phyloP scores from a whole-genome alignment of 1,140 invertebrate species.

The Drosophila sp. region DNA sequence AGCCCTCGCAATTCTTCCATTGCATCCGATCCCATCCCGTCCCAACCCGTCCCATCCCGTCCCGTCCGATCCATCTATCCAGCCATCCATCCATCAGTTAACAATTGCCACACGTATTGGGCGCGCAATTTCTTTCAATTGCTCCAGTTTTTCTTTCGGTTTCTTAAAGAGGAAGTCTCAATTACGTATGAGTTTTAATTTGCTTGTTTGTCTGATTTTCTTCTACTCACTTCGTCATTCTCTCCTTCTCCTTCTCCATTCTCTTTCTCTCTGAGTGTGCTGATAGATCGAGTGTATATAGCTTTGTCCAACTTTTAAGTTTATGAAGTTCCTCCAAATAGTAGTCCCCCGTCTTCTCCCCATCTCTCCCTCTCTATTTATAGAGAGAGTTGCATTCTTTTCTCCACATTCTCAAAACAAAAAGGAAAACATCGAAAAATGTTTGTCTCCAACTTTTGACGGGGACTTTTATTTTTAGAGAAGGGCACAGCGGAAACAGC shows the following conservation, averaged over 20 bases:
- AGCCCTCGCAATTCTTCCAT: background rate
- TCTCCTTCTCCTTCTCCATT: background rate
- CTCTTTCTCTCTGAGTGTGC: background rate
- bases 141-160: constrained; percentile 54
- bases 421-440: background rate
- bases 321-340: constrained; percentile 54
- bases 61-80: too few species aligned
- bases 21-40: too few species aligned
- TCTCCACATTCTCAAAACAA: background rate
- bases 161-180: constrained; percentile 71
- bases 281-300: background rate
- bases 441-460: constrained; percentile 3
- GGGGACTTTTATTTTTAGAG: constrained; percentile 4
- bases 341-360: background rate
- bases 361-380: background rate
- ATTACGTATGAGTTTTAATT: constrained; percentile 63
- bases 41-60: too few species aligned
- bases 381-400: constrained; percentile 10
- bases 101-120: constrained; percentile 4
- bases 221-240: background rate
- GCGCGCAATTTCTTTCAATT: constrained; percentile 70
- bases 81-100: constrained; percentile 9
- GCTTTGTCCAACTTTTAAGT: constrained; percentile 18
- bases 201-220: constrained; percentile 61
- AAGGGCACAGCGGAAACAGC: constrained; percentile 55